phyloP scores from a whole-genome alignment of 2,888 invertebrate genomes.

The Ophonus ardosiacus region DNA sequence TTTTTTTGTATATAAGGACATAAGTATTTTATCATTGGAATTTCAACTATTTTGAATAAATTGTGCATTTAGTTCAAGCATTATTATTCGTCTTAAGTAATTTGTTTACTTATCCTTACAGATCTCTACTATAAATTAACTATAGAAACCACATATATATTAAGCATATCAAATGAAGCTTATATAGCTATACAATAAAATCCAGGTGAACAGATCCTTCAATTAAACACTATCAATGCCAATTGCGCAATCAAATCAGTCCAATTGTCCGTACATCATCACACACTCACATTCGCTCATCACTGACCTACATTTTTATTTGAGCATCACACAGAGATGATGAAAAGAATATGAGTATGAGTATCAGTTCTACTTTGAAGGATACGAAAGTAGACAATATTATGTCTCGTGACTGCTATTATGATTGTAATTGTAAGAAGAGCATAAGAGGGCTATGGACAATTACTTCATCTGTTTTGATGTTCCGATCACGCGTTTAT shows the following conservation, averaged over 20 bases:
- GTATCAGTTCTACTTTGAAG: not conserved
- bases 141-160: not conserved
- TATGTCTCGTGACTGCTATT: not conserved
- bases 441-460: not conserved
- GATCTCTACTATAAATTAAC: not conserved
- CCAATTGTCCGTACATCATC: constrained; percentile 33
- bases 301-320: constrained; percentile 36
- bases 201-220: constrained; percentile 34
- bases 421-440: not conserved
- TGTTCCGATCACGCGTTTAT: constrained; percentile 1
- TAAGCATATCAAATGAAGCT: not conserved
- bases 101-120: not conserved
- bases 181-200: not conserved
- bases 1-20: not conserved
- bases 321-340: not conserved
- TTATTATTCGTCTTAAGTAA: not conserved
- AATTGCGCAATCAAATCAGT: constrained; percentile 35
- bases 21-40: not conserved
- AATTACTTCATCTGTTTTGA: constrained; percentile 11
- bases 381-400: not conserved
- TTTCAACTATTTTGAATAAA: not conserved
- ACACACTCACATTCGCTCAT: constrained; percentile 29
- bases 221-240: constrained; percentile 40
- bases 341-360: not conserved
- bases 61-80: too few species aligned